phyloP scores from a whole-genome alignment of 2,888 invertebrate genomes.

The Tyria jacobaeae region DNA sequence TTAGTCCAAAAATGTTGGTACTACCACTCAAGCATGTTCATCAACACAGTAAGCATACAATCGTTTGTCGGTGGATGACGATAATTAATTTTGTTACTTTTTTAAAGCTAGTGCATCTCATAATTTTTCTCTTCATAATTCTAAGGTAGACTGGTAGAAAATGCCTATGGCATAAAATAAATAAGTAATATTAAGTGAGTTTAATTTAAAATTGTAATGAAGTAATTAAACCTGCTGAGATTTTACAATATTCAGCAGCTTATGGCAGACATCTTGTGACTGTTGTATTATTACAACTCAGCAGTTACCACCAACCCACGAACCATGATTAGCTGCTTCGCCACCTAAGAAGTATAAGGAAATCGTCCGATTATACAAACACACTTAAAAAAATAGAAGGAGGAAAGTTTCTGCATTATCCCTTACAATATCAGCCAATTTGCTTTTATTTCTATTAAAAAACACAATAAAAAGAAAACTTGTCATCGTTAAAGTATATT shows the following conservation, averaged over 20 bases:
- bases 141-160: too few species aligned
- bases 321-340: neutral
- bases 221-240: neutral
- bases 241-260: neutral
- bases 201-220: neutral
- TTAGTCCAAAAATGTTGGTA: too few species aligned
- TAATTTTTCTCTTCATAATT: too few species aligned
- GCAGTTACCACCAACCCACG: neutral
- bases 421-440: conserved; percentile 24
- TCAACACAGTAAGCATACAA: too few species aligned
- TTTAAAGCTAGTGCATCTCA: too few species aligned
- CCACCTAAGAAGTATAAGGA: neutral
- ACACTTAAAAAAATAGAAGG: neutral
- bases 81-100: too few species aligned
- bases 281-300: neutral
- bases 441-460: conserved; percentile 34
- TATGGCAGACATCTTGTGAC: neutral
- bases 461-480: conserved; percentile 27
- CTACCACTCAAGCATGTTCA: too few species aligned
- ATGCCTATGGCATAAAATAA: too few species aligned
- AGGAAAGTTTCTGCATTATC: conserved; percentile 26
- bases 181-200: too few species aligned
- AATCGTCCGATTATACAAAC: neutral
- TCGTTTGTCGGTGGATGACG: too few species aligned
- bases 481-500: conserved; percentile 54